Percentiles rank a stretch among this genome's conserved stretches.
phyloP scores from a whole-genome alignment of 37 sponge, comb jelly and placozoan genomes.

The Agelas oroides region DNA sequence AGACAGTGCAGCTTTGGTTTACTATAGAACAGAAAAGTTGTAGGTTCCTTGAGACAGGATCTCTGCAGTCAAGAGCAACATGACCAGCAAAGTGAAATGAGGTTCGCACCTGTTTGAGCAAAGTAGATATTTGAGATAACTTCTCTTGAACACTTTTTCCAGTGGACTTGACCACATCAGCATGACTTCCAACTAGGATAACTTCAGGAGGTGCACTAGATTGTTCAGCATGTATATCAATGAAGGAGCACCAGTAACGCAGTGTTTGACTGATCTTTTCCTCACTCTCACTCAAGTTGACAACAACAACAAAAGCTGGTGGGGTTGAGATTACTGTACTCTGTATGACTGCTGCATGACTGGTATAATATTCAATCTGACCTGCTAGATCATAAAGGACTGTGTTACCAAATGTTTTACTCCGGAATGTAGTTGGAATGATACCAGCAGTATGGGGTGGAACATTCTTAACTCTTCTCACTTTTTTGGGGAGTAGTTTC shows the following conservation, averaged over 20 bases:
- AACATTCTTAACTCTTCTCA: too few relatives aligned
- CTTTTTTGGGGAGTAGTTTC: too few relatives aligned
- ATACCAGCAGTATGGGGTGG: too few relatives aligned
- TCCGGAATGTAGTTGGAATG: too few relatives aligned
- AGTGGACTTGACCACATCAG: too few relatives aligned
- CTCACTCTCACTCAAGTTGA: conserved; percentile 15
- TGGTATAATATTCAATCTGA: too few relatives aligned
- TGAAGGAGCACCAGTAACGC: conserved; percentile 17
- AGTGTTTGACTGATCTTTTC: conserved; percentile 15
- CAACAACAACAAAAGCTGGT: conserved; percentile 18
- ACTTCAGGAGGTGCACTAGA: conserved; percentile 13
- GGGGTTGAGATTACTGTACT: too few relatives aligned
- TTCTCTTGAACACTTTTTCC: background rate
- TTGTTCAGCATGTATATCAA: background rate
- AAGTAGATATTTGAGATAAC: background rate
- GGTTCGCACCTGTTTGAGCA: background rate
- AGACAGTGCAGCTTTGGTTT: background rate
- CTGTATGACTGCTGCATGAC: too few relatives aligned
- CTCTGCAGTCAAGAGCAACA: too few relatives aligned
- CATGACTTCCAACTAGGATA: conserved; percentile 45
- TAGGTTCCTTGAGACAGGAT: background rate
- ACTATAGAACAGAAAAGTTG: background rate
- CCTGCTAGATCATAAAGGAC: too few relatives aligned
- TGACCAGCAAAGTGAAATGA: too few relatives aligned
- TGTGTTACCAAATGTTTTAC: too few relatives aligned